Evolutionary conservation across 2,797 vertebrate genomes (phyloP).

Genomic region (Diplodus sargus): DNA sequence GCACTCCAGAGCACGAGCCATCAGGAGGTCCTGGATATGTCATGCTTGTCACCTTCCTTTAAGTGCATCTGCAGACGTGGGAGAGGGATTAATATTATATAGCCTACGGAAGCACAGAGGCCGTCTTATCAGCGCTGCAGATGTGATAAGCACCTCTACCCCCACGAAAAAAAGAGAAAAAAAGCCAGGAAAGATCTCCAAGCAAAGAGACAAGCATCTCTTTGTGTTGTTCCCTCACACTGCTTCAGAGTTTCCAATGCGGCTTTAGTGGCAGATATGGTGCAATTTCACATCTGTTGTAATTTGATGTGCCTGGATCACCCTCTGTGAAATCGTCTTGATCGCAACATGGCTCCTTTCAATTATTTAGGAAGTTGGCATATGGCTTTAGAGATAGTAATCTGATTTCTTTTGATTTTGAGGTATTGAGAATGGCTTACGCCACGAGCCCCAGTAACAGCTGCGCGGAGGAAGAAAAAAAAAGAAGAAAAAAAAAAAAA

Average conservation of each 20-base stretch:
- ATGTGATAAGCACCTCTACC: conserved; percentile 83
- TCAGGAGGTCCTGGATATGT: conserved; percentile 90
- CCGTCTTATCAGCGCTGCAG: conserved; percentile 84
- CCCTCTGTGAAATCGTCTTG: conserved; percentile 82
- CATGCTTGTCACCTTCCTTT: conserved; percentile 89
- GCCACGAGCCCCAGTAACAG: conserved; percentile 49
- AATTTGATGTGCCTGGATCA: conserved; percentile 82
- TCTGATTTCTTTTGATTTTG: conserved; percentile 79
- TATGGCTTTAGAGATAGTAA: conserved; percentile 77
- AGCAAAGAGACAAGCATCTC: conserved; percentile 82
- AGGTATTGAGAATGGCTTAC: conserved; percentile 60
- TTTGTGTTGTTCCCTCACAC: conserved; percentile 76
- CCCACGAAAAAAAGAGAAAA: conserved; percentile 61
- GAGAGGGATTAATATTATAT: conserved; percentile 89
- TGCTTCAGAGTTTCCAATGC: conserved; percentile 74
- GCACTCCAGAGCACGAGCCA: conserved; percentile 83
- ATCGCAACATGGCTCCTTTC: conserved; percentile 81
- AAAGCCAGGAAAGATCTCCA: conserved; percentile 78
- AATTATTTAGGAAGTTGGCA: conserved; percentile 83
- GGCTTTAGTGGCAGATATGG: conserved; percentile 76
- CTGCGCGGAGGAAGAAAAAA: conserved; percentile 8
- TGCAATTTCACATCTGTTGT: conserved; percentile 85
- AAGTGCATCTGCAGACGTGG: conserved; percentile 86
- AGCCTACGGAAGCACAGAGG: conserved; percentile 84
- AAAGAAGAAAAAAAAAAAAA: neutral